Evolutionary conservation across 2,113 vertebrate species (phyloP).

Genomic region (Microcebus tavaratra): DNA sequence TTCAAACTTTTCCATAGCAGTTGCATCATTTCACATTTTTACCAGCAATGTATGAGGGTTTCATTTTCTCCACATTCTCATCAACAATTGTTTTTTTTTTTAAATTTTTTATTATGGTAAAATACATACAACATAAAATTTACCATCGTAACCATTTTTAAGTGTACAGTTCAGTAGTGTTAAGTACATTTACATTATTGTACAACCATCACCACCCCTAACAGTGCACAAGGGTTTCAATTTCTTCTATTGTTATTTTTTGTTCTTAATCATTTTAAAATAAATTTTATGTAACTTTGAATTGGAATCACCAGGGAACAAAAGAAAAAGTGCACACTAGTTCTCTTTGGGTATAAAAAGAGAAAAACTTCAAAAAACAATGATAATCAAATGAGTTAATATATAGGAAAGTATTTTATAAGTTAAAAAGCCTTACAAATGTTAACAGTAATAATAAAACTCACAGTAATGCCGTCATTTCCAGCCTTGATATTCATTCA

Average conservation of each 20-base stretch:
- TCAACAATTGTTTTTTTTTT: neutral
- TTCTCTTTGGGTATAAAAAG: neutral
- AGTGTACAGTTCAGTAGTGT: no score
- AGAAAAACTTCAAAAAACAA: neutral
- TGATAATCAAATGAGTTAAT: neutral
- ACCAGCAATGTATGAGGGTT: neutral
- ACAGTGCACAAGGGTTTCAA: neutral
- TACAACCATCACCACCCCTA: neutral
- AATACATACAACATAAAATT: neutral
- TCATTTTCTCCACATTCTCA: neutral
- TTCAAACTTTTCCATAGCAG: neutral
- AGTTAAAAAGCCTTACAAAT: neutral
- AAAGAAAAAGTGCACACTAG: neutral
- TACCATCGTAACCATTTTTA: neutral
- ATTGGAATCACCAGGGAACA: neutral
- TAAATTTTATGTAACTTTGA: neutral
- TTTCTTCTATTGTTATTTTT: neutral
- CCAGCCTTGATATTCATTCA: neutral
- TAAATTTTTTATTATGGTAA: neutral
- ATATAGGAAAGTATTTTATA: neutral
- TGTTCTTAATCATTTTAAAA: conserved; percentile 13
- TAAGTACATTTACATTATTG: neutral
- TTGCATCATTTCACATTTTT: neutral
- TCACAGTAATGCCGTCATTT: neutral
- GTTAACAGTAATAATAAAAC: neutral